Evolutionary conservation across 92 coral and sea anemone species (phyloP), one percentile per base, ranked within the genome.

Genomic region (Epizoanthus ramosus): DNA sequence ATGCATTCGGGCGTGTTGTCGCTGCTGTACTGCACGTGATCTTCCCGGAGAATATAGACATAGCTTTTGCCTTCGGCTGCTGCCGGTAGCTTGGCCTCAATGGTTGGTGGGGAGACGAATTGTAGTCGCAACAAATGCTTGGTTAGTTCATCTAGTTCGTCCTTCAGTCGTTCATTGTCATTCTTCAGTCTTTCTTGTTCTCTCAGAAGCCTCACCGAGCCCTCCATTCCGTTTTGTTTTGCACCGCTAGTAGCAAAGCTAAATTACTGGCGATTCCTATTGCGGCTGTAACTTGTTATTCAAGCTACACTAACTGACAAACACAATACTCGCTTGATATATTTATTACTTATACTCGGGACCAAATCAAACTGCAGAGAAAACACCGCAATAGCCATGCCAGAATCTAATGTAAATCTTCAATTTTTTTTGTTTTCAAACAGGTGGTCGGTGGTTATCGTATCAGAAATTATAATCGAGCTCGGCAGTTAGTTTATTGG

Each of bases 101-200:
- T 61, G 9, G 82, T 60, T 1, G 82, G 82, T 12, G 82, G 82
- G 2, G 82, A 77, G 6, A n/a, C 71, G 45, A 60, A 77, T 53
- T 77, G 58, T 7, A 77, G 14, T 6, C 82, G 70, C 63, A 77
- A 24, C 69, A 77, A 22, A 14, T 60, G 54, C 35, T 65, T 77
- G 3, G 41, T 41, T 15, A 77, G 59, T 6, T 77, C 58, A 12
- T 77, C 82, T 9, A 77, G 45, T 22, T 77, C 82, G 57, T 77
- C 71, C 22, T 77, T 77, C 4, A 77, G 71, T 60, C 63, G 63
- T 63, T 77, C 82, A 8, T 77, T 77, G 4, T 77, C 71, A 59
- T 60, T 43, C 33, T 16, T 14, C 21, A 60, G 68, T 41, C 57
- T 39, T 61, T 63, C 82, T 61, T 61, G 82, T 16, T 77, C 71